Conservation (phyloP, 1,140 invertebrate species). For the Hetaerina americana region DNA sequence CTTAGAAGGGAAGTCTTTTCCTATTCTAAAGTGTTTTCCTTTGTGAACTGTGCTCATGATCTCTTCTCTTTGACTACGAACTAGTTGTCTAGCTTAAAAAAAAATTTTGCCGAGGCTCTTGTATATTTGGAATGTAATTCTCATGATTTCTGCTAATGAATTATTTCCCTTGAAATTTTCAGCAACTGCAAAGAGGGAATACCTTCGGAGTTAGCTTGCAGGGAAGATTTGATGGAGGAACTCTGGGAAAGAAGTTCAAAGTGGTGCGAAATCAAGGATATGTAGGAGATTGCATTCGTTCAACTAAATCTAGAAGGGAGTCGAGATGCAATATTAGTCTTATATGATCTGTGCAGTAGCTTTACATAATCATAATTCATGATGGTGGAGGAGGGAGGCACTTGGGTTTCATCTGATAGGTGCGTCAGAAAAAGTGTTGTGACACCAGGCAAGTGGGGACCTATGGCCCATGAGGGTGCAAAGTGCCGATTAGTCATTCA, state of each 20-base stretch:
- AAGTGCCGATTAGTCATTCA: slow-evolving; percentile 2
- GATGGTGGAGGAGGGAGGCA: not conserved
- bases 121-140: not conserved
- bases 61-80: no score
- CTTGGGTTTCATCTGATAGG: slow-evolving; percentile 2
- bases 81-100: no score
- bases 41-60: no score
- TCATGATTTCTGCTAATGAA: not conserved
- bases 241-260: not conserved
- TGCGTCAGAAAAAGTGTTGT: slow-evolving; percentile 5
- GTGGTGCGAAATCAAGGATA: not conserved
- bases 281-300: no score
- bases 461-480: slow-evolving; percentile 7
- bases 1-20: no score
- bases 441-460: not conserved
- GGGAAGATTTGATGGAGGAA: not conserved
- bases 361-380: no score
- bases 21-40: no score
- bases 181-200: not conserved
- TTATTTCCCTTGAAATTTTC: not conserved
- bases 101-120: no score
- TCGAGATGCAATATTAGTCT: no score
- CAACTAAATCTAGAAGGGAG: no score
- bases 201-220: not conserved
- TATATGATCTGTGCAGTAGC: no score